Base-by-base conservation (phyloP, 2,888 invertebrate genomes). In the Netelia fuscicornis region DNA sequence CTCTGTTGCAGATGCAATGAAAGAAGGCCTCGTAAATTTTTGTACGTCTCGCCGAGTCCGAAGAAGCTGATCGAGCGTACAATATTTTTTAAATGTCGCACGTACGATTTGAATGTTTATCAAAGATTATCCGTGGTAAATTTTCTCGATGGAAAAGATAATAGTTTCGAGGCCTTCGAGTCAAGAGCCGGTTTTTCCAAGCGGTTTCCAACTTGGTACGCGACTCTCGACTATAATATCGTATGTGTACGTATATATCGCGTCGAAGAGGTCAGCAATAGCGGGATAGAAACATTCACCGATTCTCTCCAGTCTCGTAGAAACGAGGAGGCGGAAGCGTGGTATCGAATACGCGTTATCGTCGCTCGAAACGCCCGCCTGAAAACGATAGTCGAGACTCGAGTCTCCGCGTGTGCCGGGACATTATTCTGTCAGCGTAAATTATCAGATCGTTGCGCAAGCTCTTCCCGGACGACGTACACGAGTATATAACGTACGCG, bases 261-360 rank as follows among this genome's bases (percentile, higher is more conserved):
- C 10, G 48, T 13, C 11, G 10, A 2, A 13, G 48, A 48, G 48
- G 11, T 48, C 48, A 13, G 48, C 48, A 48, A 3, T 48, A 48
- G 13, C 10, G 54, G 23, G 11, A 48, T 6, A 8, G 52, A n/a
- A 44, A 62, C 68, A 60, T 70, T 62, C 62, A 52, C n/a, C 37
- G 68, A 60, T 70, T n/a, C 9, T 52, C 30, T 52, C 62, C 20
- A 30, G 54, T 62, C 64, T 25, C 37, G n/a, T 44, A 20, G 54
- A 58, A 70, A 30, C 42, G 17, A 44, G 25, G 60, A 72, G 70
- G 82, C 54, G 68, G 48, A 48, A 48, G 11, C 20, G 76, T 70
- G 60, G 37, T 86, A 88, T 89, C 86, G 68, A 30, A 79, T 54
- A 72, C 81, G 56, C 65, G 86, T 89, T 90, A 90, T 90, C 89